Evolutionary conservation across 2,797 vertebrate genomes (phyloP).

Genomic region (Pangasius djambal): DNA sequence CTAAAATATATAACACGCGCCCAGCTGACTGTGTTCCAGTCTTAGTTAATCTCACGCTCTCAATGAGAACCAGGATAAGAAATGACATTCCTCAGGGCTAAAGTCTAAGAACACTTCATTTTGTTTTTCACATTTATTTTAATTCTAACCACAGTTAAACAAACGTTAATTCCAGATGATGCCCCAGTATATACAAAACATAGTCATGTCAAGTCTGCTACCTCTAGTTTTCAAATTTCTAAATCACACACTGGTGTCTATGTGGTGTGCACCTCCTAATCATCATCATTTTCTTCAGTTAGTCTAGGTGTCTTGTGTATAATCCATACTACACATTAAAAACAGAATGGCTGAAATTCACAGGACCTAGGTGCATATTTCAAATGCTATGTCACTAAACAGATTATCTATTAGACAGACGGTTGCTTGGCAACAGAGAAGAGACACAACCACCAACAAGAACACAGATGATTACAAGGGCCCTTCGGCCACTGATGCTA

Average conservation of each 20-base stretch:
- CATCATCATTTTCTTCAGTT: neutral
- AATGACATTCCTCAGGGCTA: conserved; percentile 2
- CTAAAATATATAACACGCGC: conserved; percentile 46
- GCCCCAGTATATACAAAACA: neutral
- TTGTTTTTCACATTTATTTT: neutral
- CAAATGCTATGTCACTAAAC: neutral
- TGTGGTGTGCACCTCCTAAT: neutral
- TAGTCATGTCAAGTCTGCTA: neutral
- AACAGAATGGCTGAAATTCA: no score
- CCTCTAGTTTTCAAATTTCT: neutral
- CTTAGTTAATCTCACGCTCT: conserved; percentile 12
- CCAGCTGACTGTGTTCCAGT: conserved; percentile 48
- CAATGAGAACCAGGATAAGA: neutral
- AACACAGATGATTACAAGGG: conserved; percentile 6
- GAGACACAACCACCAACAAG: neutral
- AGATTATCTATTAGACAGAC: conserved; percentile 13
- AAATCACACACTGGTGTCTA: neutral
- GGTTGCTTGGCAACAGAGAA: conserved; percentile 28
- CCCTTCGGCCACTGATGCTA: neutral
- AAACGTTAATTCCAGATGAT: neutral
- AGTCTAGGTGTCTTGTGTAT: neutral
- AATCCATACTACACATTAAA: neutral
- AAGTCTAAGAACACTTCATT: neutral
- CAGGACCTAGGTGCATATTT: neutral
- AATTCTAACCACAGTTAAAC: neutral